A percentile compares a stretch with the other conserved stretches of the same genome.
Evolutionary conservation across 2,888 invertebrate genomes (phyloP).

Genomic region (Sarcophaga rosellei): DNA sequence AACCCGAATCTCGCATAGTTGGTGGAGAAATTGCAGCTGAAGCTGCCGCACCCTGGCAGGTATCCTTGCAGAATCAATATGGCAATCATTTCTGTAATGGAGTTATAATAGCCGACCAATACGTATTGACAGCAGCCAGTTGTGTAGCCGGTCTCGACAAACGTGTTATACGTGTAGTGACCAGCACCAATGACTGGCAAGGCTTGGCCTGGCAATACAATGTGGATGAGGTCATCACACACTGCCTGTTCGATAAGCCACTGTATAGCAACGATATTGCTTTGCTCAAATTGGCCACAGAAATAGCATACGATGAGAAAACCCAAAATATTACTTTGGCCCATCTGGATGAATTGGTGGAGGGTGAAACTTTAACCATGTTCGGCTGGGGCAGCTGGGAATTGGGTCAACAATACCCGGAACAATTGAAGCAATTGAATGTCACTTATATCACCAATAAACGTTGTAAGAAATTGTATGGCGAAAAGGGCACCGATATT

Average conservation of each 20-base stretch:
- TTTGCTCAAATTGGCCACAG: slow-evolving; percentile 83
- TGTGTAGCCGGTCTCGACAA: slow-evolving; percentile 76
- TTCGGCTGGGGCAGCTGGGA: slow-evolving; percentile 85
- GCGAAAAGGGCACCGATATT: slow-evolving; percentile 79
- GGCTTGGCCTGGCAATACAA: slow-evolving; percentile 72
- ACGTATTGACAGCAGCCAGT: slow-evolving; percentile 78
- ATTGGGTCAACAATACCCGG: slow-evolving; percentile 81
- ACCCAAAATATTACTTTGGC: slow-evolving; percentile 85
- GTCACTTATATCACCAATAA: slow-evolving; percentile 82
- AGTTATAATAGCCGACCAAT: slow-evolving; percentile 76
- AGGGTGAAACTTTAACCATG: slow-evolving; percentile 82
- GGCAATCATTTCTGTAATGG: slow-evolving; percentile 80
- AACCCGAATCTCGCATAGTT: slow-evolving; percentile 71
- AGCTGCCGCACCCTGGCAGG: slow-evolving; percentile 77
- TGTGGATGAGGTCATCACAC: slow-evolving; percentile 73
- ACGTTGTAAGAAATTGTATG: slow-evolving; percentile 81
- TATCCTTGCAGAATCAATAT: slow-evolving; percentile 76
- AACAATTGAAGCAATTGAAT: slow-evolving; percentile 83
- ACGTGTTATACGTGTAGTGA: slow-evolving; percentile 74
- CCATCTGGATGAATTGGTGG: slow-evolving; percentile 81
- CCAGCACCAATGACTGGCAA: slow-evolving; percentile 77
- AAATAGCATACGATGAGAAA: slow-evolving; percentile 82
- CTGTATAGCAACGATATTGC: slow-evolving; percentile 86
- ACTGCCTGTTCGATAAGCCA: slow-evolving; percentile 78
- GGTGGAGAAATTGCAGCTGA: slow-evolving; percentile 73